A percentile compares a stretch with the other conserved stretches of the same genome.
Conservation (phyloP, 2,797 vertebrate species). For the Pteropus rufus region DNA sequence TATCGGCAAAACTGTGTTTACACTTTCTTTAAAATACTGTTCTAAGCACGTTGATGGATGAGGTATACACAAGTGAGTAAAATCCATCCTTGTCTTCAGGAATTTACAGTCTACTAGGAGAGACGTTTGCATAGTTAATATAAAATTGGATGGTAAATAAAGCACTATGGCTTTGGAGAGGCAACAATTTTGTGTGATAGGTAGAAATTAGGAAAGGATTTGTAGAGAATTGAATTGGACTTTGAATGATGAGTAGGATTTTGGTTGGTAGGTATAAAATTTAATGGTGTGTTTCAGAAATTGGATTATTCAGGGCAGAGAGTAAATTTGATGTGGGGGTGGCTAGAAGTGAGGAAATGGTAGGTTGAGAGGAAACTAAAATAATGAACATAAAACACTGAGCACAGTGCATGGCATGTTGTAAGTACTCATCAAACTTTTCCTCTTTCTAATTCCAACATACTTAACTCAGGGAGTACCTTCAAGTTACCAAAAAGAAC, state of each 20-base stretch:
- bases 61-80: background rate
- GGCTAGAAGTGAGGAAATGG: background rate
- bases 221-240: background rate
- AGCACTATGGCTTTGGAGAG: background rate
- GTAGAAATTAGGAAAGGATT: background rate
- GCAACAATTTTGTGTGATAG: background rate
- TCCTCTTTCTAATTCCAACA: background rate
- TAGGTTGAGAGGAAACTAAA: background rate
- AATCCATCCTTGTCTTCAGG: background rate
- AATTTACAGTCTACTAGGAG: background rate
- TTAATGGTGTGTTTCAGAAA: slow-evolving; percentile 31
- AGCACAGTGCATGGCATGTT: background rate
- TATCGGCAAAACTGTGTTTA: slow-evolving; percentile 5
- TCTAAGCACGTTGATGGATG: background rate
- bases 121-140: background rate
- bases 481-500: background rate
- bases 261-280: background rate
- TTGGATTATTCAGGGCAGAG: background rate
- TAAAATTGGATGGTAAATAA: background rate
- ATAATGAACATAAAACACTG: background rate
- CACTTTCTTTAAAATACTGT: background rate
- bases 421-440: background rate
- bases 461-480: background rate
- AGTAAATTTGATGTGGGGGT: background rate
- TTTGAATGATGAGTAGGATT: slow-evolving; percentile 23